Conservation (phyloP, 1,140 invertebrate genomes). For the Zaprionus inermis region DNA sequence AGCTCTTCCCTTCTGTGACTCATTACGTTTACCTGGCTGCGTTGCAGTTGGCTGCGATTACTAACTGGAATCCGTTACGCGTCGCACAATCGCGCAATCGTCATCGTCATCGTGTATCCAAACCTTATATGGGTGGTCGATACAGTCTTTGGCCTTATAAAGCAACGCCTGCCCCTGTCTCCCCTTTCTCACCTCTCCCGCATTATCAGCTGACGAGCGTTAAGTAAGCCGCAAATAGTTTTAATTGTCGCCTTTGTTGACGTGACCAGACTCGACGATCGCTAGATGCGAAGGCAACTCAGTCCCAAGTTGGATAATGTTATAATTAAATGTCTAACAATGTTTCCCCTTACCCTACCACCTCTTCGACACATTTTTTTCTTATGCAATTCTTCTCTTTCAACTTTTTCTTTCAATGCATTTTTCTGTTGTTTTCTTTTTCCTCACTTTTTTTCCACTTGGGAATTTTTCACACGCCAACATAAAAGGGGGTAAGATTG, state of each 20-base stretch:
- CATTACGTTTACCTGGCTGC: conserved; percentile 9
- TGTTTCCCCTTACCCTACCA: conserved; percentile 9
- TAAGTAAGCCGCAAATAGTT: conserved; percentile 48
- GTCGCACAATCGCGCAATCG: conserved; percentile 32
- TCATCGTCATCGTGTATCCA: conserved; percentile 19
- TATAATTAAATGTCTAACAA: conserved; percentile 56
- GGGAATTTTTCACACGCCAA: conserved; percentile 66
- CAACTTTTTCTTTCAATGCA: conserved; percentile 43
- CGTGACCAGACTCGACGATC: conserved; percentile 48
- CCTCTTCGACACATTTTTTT: conserved; percentile 49
- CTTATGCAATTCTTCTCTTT: conserved; percentile 66
- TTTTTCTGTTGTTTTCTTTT: conserved; percentile 23
- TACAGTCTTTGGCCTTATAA: conserved; percentile 24
- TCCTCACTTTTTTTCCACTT: conserved; percentile 13
- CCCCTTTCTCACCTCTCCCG: neutral
- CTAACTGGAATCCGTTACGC: conserved; percentile 40
- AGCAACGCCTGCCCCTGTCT: conserved; percentile 3
- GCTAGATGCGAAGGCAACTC: conserved; percentile 5
- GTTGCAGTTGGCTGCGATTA: conserved; percentile 20
- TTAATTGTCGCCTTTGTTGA: conserved; percentile 49
- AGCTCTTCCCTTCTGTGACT: neutral
- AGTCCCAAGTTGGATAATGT: conserved; percentile 46
- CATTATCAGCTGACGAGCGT: conserved; percentile 43
- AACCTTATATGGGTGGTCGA: conserved; percentile 37
- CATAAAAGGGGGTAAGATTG: conserved; percentile 37